Base-by-base conservation (phyloP, 2,797 vertebrate species). In the Centropyge bicolor region DNA sequence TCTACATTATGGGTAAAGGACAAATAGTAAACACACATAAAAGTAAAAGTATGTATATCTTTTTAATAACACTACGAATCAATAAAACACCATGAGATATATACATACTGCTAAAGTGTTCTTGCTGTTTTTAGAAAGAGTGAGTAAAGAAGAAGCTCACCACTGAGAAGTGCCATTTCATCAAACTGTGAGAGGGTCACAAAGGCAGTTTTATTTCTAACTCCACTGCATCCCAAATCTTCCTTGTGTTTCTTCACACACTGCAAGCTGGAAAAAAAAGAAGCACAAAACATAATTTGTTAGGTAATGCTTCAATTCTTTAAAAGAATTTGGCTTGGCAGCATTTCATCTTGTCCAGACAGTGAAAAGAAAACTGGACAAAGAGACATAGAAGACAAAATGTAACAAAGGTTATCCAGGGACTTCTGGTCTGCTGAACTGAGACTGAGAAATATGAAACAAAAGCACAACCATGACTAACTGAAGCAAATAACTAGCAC, bases 161-260 rank as follows among this genome's bases (percentile, higher is more conserved):
- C 97, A 16, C 83, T 98, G 64, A 99, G 93, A 72, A 99, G 96
- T 51, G 96, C 82, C 89, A 99, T 96, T 78, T 99, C 97, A 61
- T 95, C 95, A 89, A 99, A 99, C 1, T 96, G 90, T 6, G 96
- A 95, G 36, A 99, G 74, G 24, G 95, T 87, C 43, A 98, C 88
- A 86, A 97, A 99, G 0, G 96, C 95, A 0, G 97, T 96, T 94
- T 97, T 98, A 90, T 98, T 95, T 85, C 98, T 92, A 41, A 98
- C 84, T 36, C 98, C 98, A 0, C 91, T 97, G 91, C 98, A 99
- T 43, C 90, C 94, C 0, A 92, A 91, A 0, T 92, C 91, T 6
- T 93, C 91, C 87, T 99, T 99, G 86, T 99, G 98, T 70, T 94
- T 96, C 92, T 97, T 98, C 52, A 99, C 98, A 86, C 98, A 99